phyloP scores from a whole-genome alignment of 2,888 invertebrate genomes.

The Pristionchus japonicus region DNA sequence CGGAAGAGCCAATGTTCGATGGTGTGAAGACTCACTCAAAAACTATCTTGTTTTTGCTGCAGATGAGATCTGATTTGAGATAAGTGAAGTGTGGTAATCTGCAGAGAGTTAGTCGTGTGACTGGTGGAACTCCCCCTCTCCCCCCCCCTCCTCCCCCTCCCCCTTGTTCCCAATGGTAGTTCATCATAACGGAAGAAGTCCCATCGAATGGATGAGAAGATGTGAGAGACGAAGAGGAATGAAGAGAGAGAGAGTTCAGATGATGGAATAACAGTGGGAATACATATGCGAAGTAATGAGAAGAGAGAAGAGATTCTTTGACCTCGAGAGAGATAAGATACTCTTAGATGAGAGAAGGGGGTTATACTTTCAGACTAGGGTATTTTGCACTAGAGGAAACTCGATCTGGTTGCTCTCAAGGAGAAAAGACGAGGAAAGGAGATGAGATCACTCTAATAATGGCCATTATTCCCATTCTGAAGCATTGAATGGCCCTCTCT shows the following conservation, averaged over 20 bases:
- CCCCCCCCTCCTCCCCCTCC: no score
- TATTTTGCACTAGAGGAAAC: slow-evolving; percentile 15
- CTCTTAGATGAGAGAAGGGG: background rate
- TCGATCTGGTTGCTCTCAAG: background rate
- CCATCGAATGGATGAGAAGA: background rate
- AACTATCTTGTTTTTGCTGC: background rate
- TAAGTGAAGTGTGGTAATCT: background rate
- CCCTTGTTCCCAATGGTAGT: slow-evolving; percentile 2
- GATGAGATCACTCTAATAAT: slow-evolving; percentile 17
- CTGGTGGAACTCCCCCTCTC: background rate
- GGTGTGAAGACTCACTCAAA: background rate
- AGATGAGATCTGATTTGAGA: background rate
- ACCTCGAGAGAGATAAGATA: background rate
- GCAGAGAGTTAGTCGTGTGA: background rate
- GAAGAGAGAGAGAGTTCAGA: background rate
- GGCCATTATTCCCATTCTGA: background rate
- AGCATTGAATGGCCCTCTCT: background rate
- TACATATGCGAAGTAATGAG: background rate
- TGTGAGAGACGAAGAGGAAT: background rate
- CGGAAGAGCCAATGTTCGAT: background rate
- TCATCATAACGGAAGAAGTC: slow-evolving; percentile 7
- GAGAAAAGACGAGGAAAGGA: background rate
- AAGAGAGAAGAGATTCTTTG: background rate
- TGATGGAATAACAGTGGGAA: background rate
- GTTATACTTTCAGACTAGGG: background rate